phyloP scores from a whole-genome alignment of 2,888 invertebrate genomes.

The Bruchidius siliquastri region DNA sequence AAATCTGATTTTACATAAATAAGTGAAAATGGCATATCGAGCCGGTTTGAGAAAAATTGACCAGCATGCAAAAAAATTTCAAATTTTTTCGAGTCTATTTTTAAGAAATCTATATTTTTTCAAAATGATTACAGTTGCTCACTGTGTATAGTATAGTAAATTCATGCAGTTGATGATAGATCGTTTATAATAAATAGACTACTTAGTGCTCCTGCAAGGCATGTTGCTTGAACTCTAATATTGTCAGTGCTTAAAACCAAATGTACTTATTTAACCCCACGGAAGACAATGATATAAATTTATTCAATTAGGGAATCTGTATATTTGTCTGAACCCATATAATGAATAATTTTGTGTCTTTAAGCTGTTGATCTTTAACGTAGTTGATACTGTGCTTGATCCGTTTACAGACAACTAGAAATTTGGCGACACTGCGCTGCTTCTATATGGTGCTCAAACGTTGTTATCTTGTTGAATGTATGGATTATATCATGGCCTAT shows the following conservation, averaged over 20 bases:
- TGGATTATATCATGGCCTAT: not conserved
- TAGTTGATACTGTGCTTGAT: not conserved
- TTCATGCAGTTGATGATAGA: no score
- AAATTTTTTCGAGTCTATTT: no score
- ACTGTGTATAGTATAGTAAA: no score
- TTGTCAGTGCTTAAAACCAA: not conserved
- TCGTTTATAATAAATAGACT: no score
- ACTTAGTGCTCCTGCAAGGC: not conserved
- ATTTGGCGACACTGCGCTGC: not conserved
- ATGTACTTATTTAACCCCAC: not conserved
- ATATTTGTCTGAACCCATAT: not conserved
- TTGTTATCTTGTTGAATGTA: not conserved
- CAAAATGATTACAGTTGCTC: no score
- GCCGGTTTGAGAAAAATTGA: no score
- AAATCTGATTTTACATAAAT: no score
- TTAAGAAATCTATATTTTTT: no score
- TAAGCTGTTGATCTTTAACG: not conserved
- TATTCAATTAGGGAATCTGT: not conserved
- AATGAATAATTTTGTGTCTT: not conserved
- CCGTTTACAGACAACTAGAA: not conserved
- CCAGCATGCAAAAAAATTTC: no score
- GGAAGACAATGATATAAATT: not conserved
- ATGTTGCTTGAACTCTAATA: not conserved
- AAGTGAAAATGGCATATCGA: no score
- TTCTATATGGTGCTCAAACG: slow-evolving; percentile 1